Evolutionary conservation across 2,113 vertebrate species (phyloP).

Genomic region (Sceloporus undulatus): DNA sequence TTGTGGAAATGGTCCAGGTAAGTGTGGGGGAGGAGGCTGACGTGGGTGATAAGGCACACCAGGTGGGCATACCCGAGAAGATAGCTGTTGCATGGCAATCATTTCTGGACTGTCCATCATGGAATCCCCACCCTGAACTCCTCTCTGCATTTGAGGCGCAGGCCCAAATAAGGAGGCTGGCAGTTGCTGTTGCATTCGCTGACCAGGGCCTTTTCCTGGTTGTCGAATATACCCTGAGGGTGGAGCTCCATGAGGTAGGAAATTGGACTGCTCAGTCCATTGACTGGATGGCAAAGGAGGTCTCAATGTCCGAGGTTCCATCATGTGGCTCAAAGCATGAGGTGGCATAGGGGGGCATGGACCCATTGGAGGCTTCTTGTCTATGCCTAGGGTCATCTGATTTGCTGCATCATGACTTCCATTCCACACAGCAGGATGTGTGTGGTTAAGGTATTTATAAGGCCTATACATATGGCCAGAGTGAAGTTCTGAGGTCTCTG

Average conservation of each 20-base stretch:
- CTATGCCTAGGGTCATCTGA: slow-evolving; percentile 70
- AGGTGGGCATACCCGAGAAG: slow-evolving; percentile 89
- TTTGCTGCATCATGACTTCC: slow-evolving; percentile 78
- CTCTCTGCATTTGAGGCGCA: slow-evolving; percentile 78
- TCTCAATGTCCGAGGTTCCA: slow-evolving; percentile 82
- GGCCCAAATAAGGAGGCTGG: slow-evolving; percentile 68
- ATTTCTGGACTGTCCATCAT: slow-evolving; percentile 99
- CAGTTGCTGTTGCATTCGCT: slow-evolving; percentile 67
- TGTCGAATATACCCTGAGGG: slow-evolving; percentile 82
- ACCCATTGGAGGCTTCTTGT: slow-evolving; percentile 72
- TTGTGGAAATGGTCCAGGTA: slow-evolving; percentile 80
- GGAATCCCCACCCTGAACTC: slow-evolving; percentile 85
- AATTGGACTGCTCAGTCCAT: slow-evolving; percentile 88
- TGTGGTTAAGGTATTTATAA: slow-evolving; percentile 84
- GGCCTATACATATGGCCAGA: slow-evolving; percentile 80
- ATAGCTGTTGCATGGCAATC: slow-evolving; percentile 97
- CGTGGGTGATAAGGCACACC: slow-evolving; percentile 80
- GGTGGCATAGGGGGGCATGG: slow-evolving; percentile 73
- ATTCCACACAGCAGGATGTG: slow-evolving; percentile 83
- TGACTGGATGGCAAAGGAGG: slow-evolving; percentile 82
- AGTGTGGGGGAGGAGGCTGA: slow-evolving; percentile 73
- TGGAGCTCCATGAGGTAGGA: slow-evolving; percentile 83
- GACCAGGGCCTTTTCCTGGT: slow-evolving; percentile 73
- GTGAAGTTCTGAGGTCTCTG: slow-evolving; percentile 75
- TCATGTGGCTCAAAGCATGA: slow-evolving; percentile 74